Evolutionary conservation across 2,113 vertebrate species (phyloP).

Genomic region (Tragelaphus buxtoni): DNA sequence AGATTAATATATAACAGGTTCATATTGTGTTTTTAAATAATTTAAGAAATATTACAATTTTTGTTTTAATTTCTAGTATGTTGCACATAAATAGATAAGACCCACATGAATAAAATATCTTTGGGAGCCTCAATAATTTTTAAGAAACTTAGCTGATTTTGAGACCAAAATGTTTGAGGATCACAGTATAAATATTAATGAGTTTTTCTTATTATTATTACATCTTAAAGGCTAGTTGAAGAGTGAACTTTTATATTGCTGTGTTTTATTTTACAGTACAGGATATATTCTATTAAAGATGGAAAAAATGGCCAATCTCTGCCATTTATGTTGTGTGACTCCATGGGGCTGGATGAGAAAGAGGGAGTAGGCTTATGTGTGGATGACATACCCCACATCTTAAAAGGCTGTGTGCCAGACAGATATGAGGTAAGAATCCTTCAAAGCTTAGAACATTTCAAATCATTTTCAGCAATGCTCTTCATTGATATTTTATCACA

Average conservation of each 20-base stretch:
- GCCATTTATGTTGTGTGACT: conserved; percentile 48
- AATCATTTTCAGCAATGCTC: neutral
- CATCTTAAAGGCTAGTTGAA: neutral
- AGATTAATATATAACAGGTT: neutral
- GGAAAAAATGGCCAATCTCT: neutral
- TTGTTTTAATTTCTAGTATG: neutral
- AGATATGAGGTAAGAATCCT: conserved; percentile 47
- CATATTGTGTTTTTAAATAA: neutral
- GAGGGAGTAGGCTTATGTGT: conserved; percentile 7
- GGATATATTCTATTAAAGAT: conserved; percentile 37
- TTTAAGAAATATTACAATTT: neutral
- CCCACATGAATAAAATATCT: neutral
- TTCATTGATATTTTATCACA: neutral
- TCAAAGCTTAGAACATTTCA: neutral
- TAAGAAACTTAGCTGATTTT: neutral
- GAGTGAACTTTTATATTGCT: neutral
- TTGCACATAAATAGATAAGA: neutral
- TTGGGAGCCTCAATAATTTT: neutral
- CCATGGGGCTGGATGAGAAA: conserved; percentile 41
- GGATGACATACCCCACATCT: conserved; percentile 32
- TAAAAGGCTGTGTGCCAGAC: conserved; percentile 39
- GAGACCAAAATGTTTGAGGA: neutral
- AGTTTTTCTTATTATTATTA: neutral
- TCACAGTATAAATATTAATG: neutral
- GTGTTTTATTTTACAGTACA: conserved; percentile 30